These are phyloP conservation scores for Coreoperca whiteheadi DNA, from an alignment of 2,113 vertebrate genomes.

Conservation along the genomic window DNA sequence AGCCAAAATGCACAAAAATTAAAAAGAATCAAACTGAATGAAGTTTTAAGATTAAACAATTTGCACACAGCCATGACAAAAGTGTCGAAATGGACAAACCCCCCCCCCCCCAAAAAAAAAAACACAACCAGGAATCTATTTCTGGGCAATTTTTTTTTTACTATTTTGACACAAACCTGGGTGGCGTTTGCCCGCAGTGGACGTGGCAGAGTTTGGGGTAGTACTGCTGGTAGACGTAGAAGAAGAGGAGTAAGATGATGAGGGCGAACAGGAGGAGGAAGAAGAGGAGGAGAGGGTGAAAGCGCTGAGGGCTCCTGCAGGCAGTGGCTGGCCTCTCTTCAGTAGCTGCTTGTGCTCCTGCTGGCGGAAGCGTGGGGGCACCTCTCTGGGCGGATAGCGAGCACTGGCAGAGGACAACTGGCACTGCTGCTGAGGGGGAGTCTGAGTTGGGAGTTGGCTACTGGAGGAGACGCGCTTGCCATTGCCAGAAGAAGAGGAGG, in stretches of 20 bases:
- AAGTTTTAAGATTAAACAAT: neutral
- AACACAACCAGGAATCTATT: neutral
- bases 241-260: conserved; percentile 73
- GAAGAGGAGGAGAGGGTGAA: conserved; percentile 81
- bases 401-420: conserved; percentile 84
- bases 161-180: conserved; percentile 85
- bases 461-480: conserved; percentile 88
- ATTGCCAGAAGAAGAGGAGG: conserved; percentile 91
- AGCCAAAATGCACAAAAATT: conserved; percentile 6
- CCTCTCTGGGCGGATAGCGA: conserved; percentile 96
- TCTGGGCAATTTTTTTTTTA: neutral
- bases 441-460: conserved; percentile 75
- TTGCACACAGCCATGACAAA: conserved; percentile 10
- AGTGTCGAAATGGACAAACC: neutral
- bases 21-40: neutral
- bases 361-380: conserved; percentile 97
- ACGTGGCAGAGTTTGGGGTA: conserved; percentile 77
- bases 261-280: conserved; percentile 68
- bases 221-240: conserved; percentile 72
- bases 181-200: conserved; percentile 86
- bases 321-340: conserved; percentile 96
- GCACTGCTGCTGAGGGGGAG: conserved; percentile 82
- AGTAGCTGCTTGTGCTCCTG: conserved; percentile 98
- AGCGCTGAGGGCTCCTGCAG: conserved; percentile 87
- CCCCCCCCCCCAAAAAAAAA: too few species aligned